Evolutionary conservation across 2,797 vertebrate species (phyloP).

Genomic region (Sebastes variabilis): DNA sequence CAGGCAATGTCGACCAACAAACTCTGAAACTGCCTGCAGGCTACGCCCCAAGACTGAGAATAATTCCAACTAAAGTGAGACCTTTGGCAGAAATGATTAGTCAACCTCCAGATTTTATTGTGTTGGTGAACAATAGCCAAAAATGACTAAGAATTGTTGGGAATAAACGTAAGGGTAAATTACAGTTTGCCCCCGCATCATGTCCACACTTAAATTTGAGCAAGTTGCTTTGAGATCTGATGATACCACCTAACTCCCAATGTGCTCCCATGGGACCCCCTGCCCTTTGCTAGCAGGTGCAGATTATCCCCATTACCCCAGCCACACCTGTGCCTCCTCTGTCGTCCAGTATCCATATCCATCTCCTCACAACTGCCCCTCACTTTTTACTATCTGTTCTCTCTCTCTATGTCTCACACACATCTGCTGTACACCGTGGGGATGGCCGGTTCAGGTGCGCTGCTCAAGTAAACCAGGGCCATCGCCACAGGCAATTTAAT

Average conservation of each 20-base stretch:
- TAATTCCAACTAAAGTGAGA: background rate
- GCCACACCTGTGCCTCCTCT: conserved; percentile 60
- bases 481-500: conserved; percentile 46
- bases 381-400: background rate
- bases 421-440: background rate
- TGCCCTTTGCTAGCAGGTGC: conserved; percentile 46
- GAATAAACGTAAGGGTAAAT: background rate
- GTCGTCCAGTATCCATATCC: background rate
- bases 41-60: background rate
- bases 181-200: background rate
- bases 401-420: background rate
- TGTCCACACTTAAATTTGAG: background rate
- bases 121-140: background rate
- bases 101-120: no score
- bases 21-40: background rate
- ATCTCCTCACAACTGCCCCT: background rate
- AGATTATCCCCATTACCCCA: conserved; percentile 55
- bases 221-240: background rate
- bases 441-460: conserved; percentile 53
- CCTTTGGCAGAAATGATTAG: background rate
- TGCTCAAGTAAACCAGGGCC: conserved; percentile 26
- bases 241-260: background rate
- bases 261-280: conserved; percentile 17
- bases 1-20: background rate
- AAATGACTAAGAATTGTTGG: background rate